These are phyloP conservation scores for Isaurus tuberculatus DNA, from an alignment of 92 coral and sea anemone genomes.

Conservation along the genomic window DNA sequence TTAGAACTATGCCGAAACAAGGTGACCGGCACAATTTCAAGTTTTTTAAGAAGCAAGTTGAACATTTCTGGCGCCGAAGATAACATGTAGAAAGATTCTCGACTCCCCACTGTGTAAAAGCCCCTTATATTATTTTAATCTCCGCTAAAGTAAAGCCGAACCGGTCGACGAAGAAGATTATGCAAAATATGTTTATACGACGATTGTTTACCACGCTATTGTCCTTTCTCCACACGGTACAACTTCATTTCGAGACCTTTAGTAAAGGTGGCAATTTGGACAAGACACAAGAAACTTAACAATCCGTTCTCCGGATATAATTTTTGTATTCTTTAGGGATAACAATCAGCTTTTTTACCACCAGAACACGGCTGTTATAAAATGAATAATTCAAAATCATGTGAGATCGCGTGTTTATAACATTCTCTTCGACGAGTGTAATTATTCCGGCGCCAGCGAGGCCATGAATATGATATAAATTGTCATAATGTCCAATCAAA, in stretches of 20 bases:
- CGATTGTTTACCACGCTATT: constrained; percentile 18
- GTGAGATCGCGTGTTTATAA: constrained; percentile 49
- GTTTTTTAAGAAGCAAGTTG: constrained; percentile 7
- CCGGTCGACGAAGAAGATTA: constrained; percentile 18
- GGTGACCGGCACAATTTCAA: not conserved
- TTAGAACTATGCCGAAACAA: not conserved
- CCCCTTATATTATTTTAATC: constrained; percentile 21
- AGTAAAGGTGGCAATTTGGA: too few relatives aligned
- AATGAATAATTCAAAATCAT: constrained; percentile 35
- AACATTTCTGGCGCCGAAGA: constrained; percentile 31
- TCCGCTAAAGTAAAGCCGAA: constrained; percentile 15
- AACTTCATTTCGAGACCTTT: not conserved
- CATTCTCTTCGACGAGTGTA: constrained; percentile 32
- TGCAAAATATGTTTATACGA: not conserved
- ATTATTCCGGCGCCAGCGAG: constrained; percentile 67
- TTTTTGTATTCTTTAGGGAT: constrained; percentile 16
- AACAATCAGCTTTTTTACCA: constrained; percentile 28
- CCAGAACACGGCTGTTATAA: constrained; percentile 17
- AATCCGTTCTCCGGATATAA: constrained; percentile 1
- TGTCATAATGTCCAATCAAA: constrained; percentile 61
- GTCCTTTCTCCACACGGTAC: not conserved
- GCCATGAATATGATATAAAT: constrained; percentile 46
- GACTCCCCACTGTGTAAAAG: constrained; percentile 11
- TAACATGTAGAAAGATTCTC: not conserved
- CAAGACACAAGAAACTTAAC: not conserved